phyloP scores from a whole-genome alignment of 2,888 invertebrate genomes.

The Azorinus chamasolen region DNA sequence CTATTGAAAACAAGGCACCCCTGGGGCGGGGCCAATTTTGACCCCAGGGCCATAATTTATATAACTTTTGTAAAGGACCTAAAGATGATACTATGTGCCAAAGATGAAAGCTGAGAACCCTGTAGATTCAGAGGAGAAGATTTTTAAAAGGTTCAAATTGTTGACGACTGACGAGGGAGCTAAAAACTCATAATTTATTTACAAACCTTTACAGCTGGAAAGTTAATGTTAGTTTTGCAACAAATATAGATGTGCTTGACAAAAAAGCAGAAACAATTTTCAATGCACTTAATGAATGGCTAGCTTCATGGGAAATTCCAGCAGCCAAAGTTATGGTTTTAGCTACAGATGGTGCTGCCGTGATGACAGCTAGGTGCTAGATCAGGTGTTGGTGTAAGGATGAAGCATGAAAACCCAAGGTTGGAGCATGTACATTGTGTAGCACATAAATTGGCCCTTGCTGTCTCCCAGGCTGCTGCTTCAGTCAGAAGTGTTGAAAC shows the following conservation, averaged over 20 bases:
- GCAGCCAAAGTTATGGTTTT: slow-evolving; percentile 6
- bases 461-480: slow-evolving; percentile 17
- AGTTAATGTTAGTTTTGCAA: slow-evolving; percentile 16
- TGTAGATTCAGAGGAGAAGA: too few species aligned
- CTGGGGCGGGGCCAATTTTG: too few species aligned
- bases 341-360: slow-evolving; percentile 19
- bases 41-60: too few species aligned
- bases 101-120: too few species aligned
- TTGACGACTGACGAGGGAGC: too few species aligned
- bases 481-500: slow-evolving; percentile 6
- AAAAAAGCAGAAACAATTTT: slow-evolving; percentile 15
- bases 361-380: slow-evolving; percentile 22
- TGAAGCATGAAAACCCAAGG: slow-evolving; percentile 11
- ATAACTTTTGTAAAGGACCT: too few species aligned
- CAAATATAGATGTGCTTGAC: slow-evolving; percentile 9
- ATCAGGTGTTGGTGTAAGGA: slow-evolving; percentile 10
- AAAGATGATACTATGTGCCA: too few species aligned
- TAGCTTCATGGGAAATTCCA: slow-evolving; percentile 13
- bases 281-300: slow-evolving; percentile 4
- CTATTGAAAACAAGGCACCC: too few species aligned
- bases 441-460: slow-evolving; percentile 18
- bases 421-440: slow-evolving; percentile 17
- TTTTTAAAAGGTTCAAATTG: too few species aligned
- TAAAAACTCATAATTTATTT: slow-evolving; percentile 21
- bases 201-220: slow-evolving; percentile 12